Conservation (phyloP, 2,888 invertebrate genomes). For the Philonicus albiceps region DNA sequence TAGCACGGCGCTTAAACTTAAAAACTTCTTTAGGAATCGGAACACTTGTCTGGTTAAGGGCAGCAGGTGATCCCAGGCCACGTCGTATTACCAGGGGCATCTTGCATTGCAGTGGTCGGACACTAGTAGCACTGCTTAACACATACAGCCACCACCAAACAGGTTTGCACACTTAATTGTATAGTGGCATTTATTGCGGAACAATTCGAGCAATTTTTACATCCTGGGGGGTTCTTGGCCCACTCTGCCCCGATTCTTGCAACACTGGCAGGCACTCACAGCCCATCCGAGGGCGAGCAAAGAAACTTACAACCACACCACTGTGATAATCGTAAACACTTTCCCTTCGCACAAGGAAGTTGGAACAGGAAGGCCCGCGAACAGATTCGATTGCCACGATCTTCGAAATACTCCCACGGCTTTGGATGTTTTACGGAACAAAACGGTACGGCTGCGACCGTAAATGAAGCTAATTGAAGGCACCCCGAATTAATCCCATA, state of each 20-base stretch:
- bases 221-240: not conserved
- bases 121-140: not conserved
- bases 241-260: not conserved
- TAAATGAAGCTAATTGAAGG: not conserved
- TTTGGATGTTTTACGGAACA: not conserved
- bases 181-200: not conserved
- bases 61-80: not conserved
- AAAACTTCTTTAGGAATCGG: not conserved
- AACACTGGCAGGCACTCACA: not conserved
- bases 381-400: not conserved
- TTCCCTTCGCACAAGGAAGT: not conserved
- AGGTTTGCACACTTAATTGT: not conserved
- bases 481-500: not conserved
- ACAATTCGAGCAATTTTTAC: not conserved
- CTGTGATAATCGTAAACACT: not conserved
- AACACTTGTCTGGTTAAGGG: not conserved
- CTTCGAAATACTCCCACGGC: not conserved
- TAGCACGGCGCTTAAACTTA: not conserved
- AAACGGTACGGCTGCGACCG: not conserved
- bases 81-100: not conserved
- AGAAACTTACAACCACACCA: not conserved
- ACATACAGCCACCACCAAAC: not conserved
- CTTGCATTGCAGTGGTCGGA: conserved; percentile 1
- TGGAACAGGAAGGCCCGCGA: not conserved
- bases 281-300: not conserved